Percentiles rank a stretch among this genome's conserved stretches.
Conservation (phyloP, 2,113 vertebrate species). For the Pluvianellus socialis region DNA sequence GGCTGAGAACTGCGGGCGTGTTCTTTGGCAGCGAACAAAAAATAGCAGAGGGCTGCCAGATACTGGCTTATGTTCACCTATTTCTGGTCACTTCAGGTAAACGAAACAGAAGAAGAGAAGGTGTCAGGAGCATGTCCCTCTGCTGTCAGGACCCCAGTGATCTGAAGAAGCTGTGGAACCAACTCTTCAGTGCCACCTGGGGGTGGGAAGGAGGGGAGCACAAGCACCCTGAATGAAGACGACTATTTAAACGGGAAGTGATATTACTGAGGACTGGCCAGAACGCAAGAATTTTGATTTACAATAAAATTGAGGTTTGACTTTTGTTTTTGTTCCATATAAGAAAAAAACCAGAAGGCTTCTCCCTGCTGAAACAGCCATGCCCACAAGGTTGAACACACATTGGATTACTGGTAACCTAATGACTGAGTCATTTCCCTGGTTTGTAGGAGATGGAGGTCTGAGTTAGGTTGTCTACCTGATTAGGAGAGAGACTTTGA, state of each 20-base stretch:
- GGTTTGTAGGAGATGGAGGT: not conserved
- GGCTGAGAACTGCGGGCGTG: not conserved
- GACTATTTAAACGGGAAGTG: not conserved
- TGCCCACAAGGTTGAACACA: not conserved
- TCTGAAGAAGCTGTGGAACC: not conserved
- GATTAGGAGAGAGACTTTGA: not conserved
- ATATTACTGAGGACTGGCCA: not conserved
- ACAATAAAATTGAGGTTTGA: constrained; percentile 6
- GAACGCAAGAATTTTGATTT: not conserved
- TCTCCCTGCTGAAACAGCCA: not conserved
- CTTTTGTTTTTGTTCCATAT: not conserved
- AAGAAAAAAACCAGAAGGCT: not conserved
- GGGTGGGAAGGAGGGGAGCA: not conserved
- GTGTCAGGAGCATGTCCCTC: not conserved
- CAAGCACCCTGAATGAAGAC: not conserved
- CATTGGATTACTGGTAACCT: not conserved
- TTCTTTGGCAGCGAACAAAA: not conserved
- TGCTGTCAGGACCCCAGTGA: not conserved
- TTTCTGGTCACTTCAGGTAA: not conserved
- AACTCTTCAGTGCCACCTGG: not conserved
- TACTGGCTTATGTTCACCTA: not conserved
- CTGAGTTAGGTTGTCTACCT: not conserved
- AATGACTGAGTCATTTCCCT: not conserved
- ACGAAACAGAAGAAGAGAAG: not conserved
- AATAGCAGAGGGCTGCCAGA: not conserved